phyloP scores from a whole-genome alignment of 2,113 vertebrate genomes.

The Hipposideros armiger region DNA sequence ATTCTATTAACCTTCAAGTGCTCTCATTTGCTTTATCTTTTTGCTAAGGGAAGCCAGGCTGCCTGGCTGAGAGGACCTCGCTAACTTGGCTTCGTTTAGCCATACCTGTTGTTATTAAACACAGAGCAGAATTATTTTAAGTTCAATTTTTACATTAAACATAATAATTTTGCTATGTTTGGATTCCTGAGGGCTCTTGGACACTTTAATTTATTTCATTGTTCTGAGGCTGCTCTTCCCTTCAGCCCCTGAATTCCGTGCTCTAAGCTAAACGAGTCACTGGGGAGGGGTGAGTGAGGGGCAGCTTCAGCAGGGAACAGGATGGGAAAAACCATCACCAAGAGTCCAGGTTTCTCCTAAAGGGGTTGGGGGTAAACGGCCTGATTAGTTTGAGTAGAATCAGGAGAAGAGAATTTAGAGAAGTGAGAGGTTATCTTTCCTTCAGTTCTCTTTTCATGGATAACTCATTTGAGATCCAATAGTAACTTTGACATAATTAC shows the following conservation, averaged over 20 bases:
- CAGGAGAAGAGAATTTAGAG: neutral
- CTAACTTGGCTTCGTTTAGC: slow-evolving; percentile 72
- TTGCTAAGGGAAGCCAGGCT: slow-evolving; percentile 78
- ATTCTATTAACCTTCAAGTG: slow-evolving; percentile 78
- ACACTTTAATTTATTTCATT: slow-evolving; percentile 73
- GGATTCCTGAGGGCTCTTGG: slow-evolving; percentile 76
- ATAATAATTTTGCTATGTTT: slow-evolving; percentile 83
- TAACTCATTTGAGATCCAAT: neutral
- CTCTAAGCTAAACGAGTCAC: neutral
- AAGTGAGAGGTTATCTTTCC: neutral
- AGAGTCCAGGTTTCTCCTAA: neutral
- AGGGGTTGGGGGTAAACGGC: neutral
- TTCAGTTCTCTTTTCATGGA: neutral
- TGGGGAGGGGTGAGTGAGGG: neutral
- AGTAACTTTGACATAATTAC: neutral
- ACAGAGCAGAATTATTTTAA: slow-evolving; percentile 81
- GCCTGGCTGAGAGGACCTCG: slow-evolving; percentile 65
- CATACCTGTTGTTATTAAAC: slow-evolving; percentile 84
- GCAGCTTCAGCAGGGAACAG: neutral
- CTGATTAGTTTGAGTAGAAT: neutral
- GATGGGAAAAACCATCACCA: neutral
- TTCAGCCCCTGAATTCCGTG: neutral
- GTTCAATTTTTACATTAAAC: slow-evolving; percentile 83
- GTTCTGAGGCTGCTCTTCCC: neutral
- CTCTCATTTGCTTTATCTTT: slow-evolving; percentile 78